Evolutionary conservation across 2,888 invertebrate genomes (phyloP), one percentile per base, ranked within the genome.

Genomic region (Salticus scenicus): DNA sequence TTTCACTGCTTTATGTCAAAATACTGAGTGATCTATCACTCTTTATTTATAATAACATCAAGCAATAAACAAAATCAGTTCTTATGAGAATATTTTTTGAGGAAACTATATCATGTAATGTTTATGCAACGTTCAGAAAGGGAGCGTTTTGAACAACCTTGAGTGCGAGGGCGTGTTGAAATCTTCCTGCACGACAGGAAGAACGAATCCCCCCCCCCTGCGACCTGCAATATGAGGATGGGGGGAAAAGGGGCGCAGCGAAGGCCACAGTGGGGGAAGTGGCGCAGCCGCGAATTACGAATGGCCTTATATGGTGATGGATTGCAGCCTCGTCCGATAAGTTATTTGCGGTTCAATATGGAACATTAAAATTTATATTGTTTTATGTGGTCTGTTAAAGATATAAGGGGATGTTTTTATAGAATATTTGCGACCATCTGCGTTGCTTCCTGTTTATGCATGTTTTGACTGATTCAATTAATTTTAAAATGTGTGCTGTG

Each of bases 261-360:
- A 71, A 47, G 72, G 41, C 28, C 42, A 64, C n/a, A 57, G 64
- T 57, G 72, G 79, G 76, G 67, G 78, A 71, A 57, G 57, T 24
- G 57, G 57, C 57, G 57, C 12, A 57, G 57, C 12, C 24, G 17
- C 24, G 57, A 24, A 24, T 4, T 57, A 24, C 24, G 5, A 4
- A 12, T 24, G 24, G 57, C 57, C 57, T 57, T 57, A 57, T 57
- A 57, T 57, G 57, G 57, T 7, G 24, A 24, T 57, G 5, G 57
- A 57, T 20, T 24, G 24, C 20, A 12, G 57, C 20, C 24, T 8
- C 20, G 1, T 24, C 42, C 10, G 57, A n/a, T 57, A 1, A 24
- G 8, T 7, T 17, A 24, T 57, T 57, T 57, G 57, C 57, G 57
- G 57, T 57, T 24, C 57, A 7, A 57, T 57, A 57, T 57, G 24